These are phyloP conservation scores for Tauraco hartlaubi DNA, from an alignment of 2,797 vertebrate genomes.

Conservation along the genomic window DNA sequence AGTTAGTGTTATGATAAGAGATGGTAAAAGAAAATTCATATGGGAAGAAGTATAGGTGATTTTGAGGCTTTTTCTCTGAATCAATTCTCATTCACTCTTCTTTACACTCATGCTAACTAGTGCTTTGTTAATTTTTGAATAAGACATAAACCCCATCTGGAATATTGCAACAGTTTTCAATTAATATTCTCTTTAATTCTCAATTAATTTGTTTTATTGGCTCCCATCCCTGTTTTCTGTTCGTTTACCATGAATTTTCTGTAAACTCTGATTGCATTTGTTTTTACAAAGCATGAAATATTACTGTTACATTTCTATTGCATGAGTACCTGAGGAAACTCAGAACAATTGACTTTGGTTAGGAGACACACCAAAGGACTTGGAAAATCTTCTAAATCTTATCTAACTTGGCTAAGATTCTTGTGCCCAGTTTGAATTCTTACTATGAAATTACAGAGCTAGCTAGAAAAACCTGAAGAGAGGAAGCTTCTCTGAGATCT, in stretches of 20 bases:
- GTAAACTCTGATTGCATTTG: not conserved
- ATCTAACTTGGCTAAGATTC: not conserved
- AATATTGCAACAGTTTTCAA: not conserved
- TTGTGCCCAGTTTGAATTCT: not conserved
- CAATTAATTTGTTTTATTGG: not conserved
- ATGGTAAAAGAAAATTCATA: not conserved
- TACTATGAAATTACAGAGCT: not conserved
- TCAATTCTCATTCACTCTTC: not conserved
- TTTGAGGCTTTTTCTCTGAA: not conserved
- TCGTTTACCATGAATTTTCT: not conserved
- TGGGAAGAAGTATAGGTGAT: not conserved
- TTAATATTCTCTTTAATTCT: not conserved
- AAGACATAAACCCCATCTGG: not conserved
- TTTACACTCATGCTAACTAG: not conserved
- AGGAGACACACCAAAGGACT: not conserved
- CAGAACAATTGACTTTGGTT: not conserved
- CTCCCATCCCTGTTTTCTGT: not conserved
- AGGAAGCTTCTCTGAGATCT: not conserved
- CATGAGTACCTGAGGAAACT: not conserved
- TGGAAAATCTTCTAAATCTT: not conserved
- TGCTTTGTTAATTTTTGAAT: not conserved
- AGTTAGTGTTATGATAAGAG: not conserved
- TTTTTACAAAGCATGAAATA: not conserved
- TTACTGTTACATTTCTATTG: not conserved
- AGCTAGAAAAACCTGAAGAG: not conserved